Evolutionary conservation across 1,140 invertebrate genomes (phyloP), one percentile per base, ranked within the genome.

Genomic region (Calycopis cecrops): DNA sequence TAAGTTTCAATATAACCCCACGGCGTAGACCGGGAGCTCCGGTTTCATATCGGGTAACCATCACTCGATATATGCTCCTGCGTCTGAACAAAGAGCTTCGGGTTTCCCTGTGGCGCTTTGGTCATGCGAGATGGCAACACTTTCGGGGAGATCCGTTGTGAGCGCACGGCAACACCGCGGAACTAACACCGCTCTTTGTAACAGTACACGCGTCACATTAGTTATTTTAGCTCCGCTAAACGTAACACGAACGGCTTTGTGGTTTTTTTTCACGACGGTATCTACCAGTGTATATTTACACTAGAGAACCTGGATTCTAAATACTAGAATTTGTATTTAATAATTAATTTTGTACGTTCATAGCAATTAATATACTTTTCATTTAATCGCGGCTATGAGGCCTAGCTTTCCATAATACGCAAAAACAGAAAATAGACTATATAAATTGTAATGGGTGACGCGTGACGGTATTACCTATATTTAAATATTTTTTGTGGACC

Each of bases 1-100:
- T 3, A 50, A 50, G 16, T 35, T 50, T 35, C 48, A 50, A 50
- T 14, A 17, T 48, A 59, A 60, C 57, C 57, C 55, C 60, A 62
- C 55, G 63, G 66, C 44, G 62, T 57, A 69, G 70, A 70, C 68
- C 67, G 51, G 59, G 67, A 66, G 61, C 66, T 79, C 67, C 59
- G 55, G 60, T 79, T 76, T 68, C 77, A 55, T 74, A 71, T 83
- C 77, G 62, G 54, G 67, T 83, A 69, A 57, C 76, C 67, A 63
- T 71, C 72, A 73, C 73, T 79, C 73, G 79, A 74, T 79, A 74
- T 76, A 76, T 77, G 78, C 69, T 74, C 77, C 79, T 82, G 75
- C 79, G 77, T 82, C 73, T 82, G 67, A 82, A 83, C 77, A 80
- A 83, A 83, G 77, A 65, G 71, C 62, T 40, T 83, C 71, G 60